Conservation (phyloP, 2,888 invertebrate species). For the Polyommatus iphigenia region DNA sequence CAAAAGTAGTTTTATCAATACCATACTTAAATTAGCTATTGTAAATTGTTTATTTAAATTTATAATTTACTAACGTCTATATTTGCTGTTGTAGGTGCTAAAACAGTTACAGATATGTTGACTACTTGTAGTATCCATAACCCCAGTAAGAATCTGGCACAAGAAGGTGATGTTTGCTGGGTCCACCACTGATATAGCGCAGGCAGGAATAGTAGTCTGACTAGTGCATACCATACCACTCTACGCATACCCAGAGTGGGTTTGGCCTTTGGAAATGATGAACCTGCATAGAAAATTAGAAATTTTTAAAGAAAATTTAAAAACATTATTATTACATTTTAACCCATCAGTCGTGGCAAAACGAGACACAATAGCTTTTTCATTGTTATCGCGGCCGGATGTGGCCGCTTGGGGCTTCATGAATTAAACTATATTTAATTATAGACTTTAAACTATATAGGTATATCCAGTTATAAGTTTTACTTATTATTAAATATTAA, state of each 20-base stretch:
- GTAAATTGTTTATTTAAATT: background rate
- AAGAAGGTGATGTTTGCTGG: constrained; percentile 89
- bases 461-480: no score
- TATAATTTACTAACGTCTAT: constrained; percentile 71
- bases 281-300: constrained; percentile 75
- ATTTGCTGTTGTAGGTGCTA: constrained; percentile 63
- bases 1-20: background rate
- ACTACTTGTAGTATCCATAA: constrained; percentile 88
- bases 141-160: constrained; percentile 87
- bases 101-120: constrained; percentile 80
- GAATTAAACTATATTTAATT: no score
- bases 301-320: background rate
- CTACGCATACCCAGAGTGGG: constrained; percentile 94
- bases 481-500: background rate
- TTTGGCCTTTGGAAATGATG: constrained; percentile 97
- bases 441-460: no score
- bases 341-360: no score
- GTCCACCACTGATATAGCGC: constrained; percentile 94
- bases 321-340: no score
- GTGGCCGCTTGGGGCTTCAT: no score
- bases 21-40: background rate
- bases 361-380: no score
- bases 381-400: no score
- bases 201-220: constrained; percentile 91
- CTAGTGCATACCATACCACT: constrained; percentile 90